A percentile compares a stretch with the other conserved stretches of the same genome.
These are phyloP conservation scores for Cygnus atratus DNA, from an alignment of 2,113 vertebrate species.

Conservation along the genomic window DNA sequence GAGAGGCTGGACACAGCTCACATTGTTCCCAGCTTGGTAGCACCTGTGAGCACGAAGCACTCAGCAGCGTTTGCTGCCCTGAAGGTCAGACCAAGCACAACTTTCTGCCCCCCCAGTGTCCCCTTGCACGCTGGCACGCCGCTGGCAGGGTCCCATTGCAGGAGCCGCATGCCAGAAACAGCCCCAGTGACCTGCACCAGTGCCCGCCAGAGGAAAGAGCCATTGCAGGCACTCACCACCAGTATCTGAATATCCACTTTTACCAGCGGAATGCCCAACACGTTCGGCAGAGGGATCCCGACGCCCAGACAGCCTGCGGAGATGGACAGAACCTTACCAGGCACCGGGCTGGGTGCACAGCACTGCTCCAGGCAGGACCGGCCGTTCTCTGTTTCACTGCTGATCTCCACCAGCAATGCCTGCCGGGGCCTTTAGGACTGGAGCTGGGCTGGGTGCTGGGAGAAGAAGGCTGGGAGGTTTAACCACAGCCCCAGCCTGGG, in stretches of 20 bases:
- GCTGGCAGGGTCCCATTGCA: background rate
- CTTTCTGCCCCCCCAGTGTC: background rate
- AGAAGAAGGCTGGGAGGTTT: background rate
- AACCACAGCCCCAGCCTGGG: background rate
- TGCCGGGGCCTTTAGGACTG: background rate
- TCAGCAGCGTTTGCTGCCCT: background rate
- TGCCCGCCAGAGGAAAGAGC: background rate
- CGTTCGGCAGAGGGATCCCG: background rate
- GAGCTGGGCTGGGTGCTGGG: no score
- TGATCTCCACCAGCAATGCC: background rate
- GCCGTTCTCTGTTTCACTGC: no score
- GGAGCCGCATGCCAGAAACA: background rate
- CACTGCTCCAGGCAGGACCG: no score
- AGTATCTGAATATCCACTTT: background rate
- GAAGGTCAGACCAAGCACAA: background rate
- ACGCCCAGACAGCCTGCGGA: background rate
- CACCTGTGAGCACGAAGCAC: rapidly evolving
- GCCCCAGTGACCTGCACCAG: rapidly evolving
- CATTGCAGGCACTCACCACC: background rate
- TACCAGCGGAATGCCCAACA: background rate
- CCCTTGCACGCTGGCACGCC: background rate
- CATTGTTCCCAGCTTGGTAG: rapidly evolving
- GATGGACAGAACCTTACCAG: background rate
- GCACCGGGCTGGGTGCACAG: background rate
- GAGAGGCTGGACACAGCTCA: background rate